Base-by-base conservation (phyloP, 2,113 vertebrate species). In the Sciurus niger region DNA sequence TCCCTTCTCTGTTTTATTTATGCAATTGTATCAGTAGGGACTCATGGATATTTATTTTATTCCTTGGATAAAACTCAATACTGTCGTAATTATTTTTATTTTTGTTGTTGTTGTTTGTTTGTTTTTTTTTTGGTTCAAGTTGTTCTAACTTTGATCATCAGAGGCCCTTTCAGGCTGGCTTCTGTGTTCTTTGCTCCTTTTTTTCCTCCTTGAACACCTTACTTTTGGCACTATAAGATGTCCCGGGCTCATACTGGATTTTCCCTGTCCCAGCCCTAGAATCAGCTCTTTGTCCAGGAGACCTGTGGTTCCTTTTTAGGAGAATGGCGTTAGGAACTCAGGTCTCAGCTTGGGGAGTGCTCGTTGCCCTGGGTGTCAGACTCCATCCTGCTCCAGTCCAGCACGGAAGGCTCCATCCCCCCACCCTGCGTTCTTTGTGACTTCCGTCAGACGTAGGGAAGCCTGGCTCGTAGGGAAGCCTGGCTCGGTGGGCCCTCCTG, bases 1-100 rank as follows among this genome's bases (percentile, higher is more conserved):
- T 93, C 40, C 70, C 34, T 55, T 68, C 55, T 48, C 51, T 83
- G 11, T 93, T 73, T 72, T 65, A n/a, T 65, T 96, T 89, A 48
- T 53, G 13, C 10, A 60, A 0, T 80, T 34, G 25, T 90, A 55
- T 89, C 32, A 32, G 17, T 51, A 6, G n/a, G 43, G 51, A 77
- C 43, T 94, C 25, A 10, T 17, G 37, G 22, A 1, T 72, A 51
- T 48, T 73, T 72, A 8, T 37, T 53, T 32, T 77, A 10, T 72
- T 65, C n/a, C 40, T 43, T 53, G 55, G 3, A 3, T 40, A 13
- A 72, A 83, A 84, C 37, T 65, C n/a, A 48, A 0, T 43, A 17
- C 13, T 55, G 6, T 16, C 4, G 0, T 28, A 40, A 10, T 53
- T 82, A 9, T 48, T 48, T 48, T 40, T 40, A 3, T 40, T 40